Conservation (phyloP, 2,113 vertebrate genomes). For the Actinemys pallida region DNA sequence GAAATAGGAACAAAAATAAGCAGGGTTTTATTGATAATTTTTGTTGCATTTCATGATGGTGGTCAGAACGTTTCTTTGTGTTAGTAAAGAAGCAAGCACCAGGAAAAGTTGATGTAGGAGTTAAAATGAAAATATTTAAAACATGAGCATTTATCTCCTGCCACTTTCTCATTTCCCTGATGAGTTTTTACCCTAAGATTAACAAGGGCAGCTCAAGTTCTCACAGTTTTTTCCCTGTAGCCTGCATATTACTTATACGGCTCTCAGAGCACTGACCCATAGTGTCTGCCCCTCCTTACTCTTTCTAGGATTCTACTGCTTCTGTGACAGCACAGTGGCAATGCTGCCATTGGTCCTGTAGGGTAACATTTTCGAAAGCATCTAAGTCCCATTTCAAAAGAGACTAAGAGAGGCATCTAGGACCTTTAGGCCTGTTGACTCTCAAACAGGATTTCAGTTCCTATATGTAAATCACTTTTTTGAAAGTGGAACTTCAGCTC, state of each 20-base stretch:
- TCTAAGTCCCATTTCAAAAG: not conserved
- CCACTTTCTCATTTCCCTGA: not conserved
- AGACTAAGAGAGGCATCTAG: not conserved
- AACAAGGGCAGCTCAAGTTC: not conserved
- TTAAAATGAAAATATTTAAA: not conserved
- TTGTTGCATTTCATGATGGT: not conserved
- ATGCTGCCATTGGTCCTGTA: not conserved
- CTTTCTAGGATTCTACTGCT: not conserved
- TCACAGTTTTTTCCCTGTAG: not conserved
- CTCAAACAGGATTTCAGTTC: not conserved
- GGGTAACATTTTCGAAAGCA: not conserved
- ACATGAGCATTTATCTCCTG: not conserved
- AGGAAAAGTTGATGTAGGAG: not conserved
- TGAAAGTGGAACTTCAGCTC: not conserved
- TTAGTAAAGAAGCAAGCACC: not conserved
- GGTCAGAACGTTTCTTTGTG: not conserved
- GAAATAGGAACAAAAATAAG: not conserved
- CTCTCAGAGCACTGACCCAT: not conserved
- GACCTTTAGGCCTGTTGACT: not conserved
- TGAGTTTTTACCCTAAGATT: not conserved
- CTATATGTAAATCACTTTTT: not conserved
- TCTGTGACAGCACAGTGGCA: not conserved
- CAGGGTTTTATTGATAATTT: not conserved
- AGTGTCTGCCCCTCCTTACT: not conserved
- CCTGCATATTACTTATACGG: not conserved